Evolutionary conservation across 2,888 invertebrate species (phyloP), one percentile per base, ranked within the genome.

Genomic region (Scaptomyza parva): DNA sequence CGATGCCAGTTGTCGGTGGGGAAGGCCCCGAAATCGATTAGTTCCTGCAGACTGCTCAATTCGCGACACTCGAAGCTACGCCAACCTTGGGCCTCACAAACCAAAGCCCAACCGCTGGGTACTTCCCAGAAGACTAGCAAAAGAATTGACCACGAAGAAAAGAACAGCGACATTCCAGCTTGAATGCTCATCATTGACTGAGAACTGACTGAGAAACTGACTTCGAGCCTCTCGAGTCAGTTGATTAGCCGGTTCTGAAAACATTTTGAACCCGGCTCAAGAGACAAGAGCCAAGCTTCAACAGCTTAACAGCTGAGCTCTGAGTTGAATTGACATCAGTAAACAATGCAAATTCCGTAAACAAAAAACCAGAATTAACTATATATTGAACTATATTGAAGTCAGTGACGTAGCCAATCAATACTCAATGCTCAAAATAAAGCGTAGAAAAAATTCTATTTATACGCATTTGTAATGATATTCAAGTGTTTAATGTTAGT

Each of bases 41-140:
- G 58, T 22, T 77, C 79, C 53, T 69, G 55, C 8, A 87, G 60
- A 17, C 70, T 65, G 20, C 66, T 54, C 45, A 88, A 37, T 33
- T 87, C 82, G 8, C 45, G 66, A 22, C 89, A 89, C 35, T 76
- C 58, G 24, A 60, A 67, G 17, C 63, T 75, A 11, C 65, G 59
- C 68, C 53, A 45, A 14, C 45, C 59, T 1, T 61, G 54, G 4
- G 70, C 40, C 57, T 74, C 64, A 53, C 85, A 81, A 0, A 39
- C 17, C 20, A 65, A 59, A 6, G 61, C 66, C 30, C 18, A 17
- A 2, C 40, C 30, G 0, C 1, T n/a, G 30, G 55, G 26, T 5
- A 70, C 6, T 4, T 48, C 33, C 33, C 50, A 30, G 17, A 58
- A 64, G 44, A 65, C 18, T 6, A 82, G 52, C 63, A 68, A 68